Conservation (phyloP, 1,140 invertebrate species). For the Bombus balteatus region DNA sequence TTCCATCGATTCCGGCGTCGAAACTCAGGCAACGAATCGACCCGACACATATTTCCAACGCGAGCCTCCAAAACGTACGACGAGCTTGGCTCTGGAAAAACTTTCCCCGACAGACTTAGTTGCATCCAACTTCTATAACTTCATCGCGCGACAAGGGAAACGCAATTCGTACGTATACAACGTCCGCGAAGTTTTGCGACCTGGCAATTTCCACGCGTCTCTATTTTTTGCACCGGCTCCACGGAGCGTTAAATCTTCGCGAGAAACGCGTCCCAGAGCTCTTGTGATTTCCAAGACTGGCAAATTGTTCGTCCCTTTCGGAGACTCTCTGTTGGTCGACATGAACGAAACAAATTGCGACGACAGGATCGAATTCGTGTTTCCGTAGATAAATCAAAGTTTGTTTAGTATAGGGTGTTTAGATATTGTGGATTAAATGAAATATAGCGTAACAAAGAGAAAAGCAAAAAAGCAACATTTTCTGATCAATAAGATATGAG, state of each 20-base stretch:
- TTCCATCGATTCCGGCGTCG: background rate
- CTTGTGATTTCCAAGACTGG: no score
- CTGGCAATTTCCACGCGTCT: slow-evolving; percentile 17
- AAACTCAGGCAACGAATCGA: background rate
- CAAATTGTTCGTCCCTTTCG: background rate
- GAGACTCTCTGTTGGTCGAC: background rate
- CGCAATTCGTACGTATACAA: slow-evolving; percentile 22
- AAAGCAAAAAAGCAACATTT: no score
- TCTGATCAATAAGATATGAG: no score
- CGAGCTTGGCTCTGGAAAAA: background rate
- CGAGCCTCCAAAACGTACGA: no score
- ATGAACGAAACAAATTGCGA: background rate
- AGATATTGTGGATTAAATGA: no score
- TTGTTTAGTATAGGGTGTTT: no score
- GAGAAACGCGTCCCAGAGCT: background rate
- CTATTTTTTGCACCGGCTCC: background rate
- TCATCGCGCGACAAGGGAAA: slow-evolving; percentile 11
- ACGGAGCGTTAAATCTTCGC: slow-evolving; percentile 4
- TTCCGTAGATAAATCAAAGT: no score
- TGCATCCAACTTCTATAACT: slow-evolving; percentile 3
- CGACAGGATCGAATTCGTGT: background rate
- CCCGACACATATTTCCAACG: background rate
- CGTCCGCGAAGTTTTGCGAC: slow-evolving; percentile 10
- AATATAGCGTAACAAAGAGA: no score
- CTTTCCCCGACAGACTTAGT: background rate